These are phyloP conservation scores for Crambe crambe DNA, from an alignment of 37 sponge, comb jelly and placozoan species.

Conservation along the genomic window DNA sequence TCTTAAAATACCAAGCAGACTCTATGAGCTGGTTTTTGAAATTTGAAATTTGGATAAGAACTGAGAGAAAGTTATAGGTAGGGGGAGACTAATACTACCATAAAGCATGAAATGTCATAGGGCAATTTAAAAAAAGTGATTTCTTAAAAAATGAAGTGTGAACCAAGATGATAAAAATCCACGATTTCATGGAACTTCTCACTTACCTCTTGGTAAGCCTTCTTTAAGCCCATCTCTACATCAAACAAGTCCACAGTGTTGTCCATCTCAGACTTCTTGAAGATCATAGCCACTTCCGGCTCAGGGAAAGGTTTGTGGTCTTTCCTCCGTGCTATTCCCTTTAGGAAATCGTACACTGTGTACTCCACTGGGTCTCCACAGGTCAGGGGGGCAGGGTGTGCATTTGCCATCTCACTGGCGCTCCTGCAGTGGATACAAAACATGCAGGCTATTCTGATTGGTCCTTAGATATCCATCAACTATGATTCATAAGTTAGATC, in stretches of 20 bases:
- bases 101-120: no score
- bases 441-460: neutral
- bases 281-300: conserved; percentile 88
- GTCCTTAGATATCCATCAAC: neutral
- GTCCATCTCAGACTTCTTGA: conserved; percentile 59
- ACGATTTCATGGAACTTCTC: no score
- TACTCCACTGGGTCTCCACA: conserved; percentile 55
- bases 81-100: no score
- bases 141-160: no score
- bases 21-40: no score
- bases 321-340: conserved; percentile 63
- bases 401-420: conserved; percentile 12
- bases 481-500: no score
- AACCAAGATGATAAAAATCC: no score
- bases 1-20: no score
- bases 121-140: no score
- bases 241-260: conserved; percentile 63
- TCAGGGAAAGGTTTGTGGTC: conserved; percentile 67
- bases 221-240: conserved; percentile 61
- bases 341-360: conserved; percentile 44
- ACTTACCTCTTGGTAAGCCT: conserved; percentile 59
- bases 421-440: conserved; percentile 3
- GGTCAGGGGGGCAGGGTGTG: conserved; percentile 32
- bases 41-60: no score
- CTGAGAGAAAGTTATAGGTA: no score